phyloP scores from a whole-genome alignment of 2,888 invertebrate genomes.

The Acanthopleura granulata region DNA sequence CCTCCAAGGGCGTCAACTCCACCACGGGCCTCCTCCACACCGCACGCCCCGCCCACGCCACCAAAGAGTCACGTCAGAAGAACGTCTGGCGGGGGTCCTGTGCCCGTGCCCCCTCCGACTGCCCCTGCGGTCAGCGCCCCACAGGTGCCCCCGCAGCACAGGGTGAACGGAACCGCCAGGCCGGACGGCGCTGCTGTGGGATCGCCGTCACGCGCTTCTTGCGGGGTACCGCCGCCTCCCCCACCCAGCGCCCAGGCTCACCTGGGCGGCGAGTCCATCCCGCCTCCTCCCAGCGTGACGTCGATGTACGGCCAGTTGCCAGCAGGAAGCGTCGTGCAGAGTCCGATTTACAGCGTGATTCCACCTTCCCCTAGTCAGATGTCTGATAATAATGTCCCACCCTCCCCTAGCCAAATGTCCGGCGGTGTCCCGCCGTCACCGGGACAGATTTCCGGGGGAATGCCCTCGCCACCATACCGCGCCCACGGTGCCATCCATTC shows the following conservation, averaged over 20 bases:
- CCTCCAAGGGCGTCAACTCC: conserved; percentile 1
- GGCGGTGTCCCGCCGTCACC: not conserved
- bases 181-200: not conserved
- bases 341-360: not conserved
- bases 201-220: not conserved
- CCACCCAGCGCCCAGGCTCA: not conserved
- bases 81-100: conserved; percentile 11
- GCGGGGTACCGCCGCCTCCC: not conserved
- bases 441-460: conserved; percentile 2
- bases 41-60: conserved; percentile 23
- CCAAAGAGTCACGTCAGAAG: conserved; percentile 14
- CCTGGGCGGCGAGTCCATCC: not conserved
- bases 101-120: conserved; percentile 32
- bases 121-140: not conserved
- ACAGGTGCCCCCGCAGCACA: not conserved
- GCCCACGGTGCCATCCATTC: not conserved
- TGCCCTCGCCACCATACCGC: conserved; percentile 20
- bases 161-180: not conserved
- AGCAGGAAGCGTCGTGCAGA: not conserved
- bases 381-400: not conserved
- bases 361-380: conserved; percentile 7
- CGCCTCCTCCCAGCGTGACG: conserved; percentile 1
- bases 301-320: not conserved
- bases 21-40: not conserved
- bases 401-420: not conserved